A percentile compares a stretch with the other conserved stretches of the same genome.
phyloP scores from a whole-genome alignment of 2,888 invertebrate species.

The Fabriciana adippe region DNA sequence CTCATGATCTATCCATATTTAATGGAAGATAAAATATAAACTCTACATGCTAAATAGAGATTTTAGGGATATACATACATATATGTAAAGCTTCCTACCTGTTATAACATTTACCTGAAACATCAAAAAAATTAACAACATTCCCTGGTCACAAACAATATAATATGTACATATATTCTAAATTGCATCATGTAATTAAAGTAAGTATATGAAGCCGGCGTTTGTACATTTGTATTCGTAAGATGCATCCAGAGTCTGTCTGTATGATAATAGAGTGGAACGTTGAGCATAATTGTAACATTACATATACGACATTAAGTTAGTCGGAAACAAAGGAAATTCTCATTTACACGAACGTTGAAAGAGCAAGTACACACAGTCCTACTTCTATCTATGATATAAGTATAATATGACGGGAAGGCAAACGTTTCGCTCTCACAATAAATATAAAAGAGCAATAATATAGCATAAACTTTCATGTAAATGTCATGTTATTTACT shows the following conservation, averaged over 20 bases:
- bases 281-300: slow-evolving; percentile 35
- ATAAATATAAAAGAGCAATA: no score
- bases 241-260: slow-evolving; percentile 25
- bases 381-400: background rate
- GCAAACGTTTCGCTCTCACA: no score
- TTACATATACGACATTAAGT: slow-evolving; percentile 27
- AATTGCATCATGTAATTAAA: background rate
- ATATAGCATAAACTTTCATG: no score
- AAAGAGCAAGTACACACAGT: background rate
- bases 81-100: no score
- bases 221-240: slow-evolving; percentile 33
- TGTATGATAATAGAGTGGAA: slow-evolving; percentile 36
- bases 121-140: no score
- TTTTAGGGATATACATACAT: no score
- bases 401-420: background rate
- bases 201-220: slow-evolving; percentile 7
- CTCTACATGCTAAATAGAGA: no score
- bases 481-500: no score
- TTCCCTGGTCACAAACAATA: no score
- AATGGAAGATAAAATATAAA: no score
- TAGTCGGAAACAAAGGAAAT: slow-evolving; percentile 27
- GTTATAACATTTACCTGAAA: no score
- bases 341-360: slow-evolving; percentile 16
- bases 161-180: background rate
- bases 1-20: no score